Evolutionary conservation across 2,888 invertebrate species (phyloP).

Genomic region (Balanococcus diminutus): DNA sequence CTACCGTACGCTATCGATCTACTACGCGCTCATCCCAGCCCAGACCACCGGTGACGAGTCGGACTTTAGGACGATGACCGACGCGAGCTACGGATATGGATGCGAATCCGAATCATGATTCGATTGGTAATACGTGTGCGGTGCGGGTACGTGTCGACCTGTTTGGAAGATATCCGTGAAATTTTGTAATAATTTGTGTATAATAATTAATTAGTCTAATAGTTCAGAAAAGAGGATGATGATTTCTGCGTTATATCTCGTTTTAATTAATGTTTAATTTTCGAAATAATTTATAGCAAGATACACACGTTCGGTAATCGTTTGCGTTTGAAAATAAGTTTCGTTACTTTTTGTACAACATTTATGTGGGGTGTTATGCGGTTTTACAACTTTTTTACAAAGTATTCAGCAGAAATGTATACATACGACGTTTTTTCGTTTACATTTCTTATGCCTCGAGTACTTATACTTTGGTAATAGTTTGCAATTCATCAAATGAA

Average conservation of each 20-base stretch:
- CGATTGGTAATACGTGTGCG: no score
- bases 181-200: not conserved
- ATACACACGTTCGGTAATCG: not conserved
- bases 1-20: no score
- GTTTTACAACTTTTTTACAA: not conserved
- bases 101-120: no score
- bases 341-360: not conserved
- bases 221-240: not conserved
- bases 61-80: no score
- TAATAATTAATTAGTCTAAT: not conserved
- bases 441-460: not conserved
- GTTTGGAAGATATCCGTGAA: no score
- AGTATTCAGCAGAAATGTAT: not conserved
- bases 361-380: not conserved
- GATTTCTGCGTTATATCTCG: not conserved
- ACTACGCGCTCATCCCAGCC: no score
- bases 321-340: not conserved
- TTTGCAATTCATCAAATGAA: not conserved
- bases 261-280: not conserved
- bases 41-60: no score
- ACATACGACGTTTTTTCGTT: not conserved
- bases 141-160: no score
- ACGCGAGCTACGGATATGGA: no score
- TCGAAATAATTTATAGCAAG: not conserved
- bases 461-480: not conserved